Evolutionary conservation across 2,797 vertebrate species (phyloP).

Genomic region (Sebastolobus alascanus): DNA sequence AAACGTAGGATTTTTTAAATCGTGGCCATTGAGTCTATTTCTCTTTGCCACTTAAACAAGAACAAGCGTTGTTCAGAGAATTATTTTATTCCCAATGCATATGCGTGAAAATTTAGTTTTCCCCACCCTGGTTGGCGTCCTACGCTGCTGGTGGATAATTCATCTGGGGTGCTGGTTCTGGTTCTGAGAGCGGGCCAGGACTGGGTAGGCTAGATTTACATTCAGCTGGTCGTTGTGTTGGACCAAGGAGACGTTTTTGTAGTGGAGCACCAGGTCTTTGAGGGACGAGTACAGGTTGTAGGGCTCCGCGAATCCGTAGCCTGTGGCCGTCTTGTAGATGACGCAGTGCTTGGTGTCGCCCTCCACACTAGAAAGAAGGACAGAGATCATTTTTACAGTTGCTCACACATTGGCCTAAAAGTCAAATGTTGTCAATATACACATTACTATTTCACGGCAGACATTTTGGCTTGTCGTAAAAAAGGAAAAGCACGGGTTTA

Average conservation of each 20-base stretch:
- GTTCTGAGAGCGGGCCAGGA: slow-evolving; percentile 83
- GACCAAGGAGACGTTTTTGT: slow-evolving; percentile 94
- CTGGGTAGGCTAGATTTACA: slow-evolving; percentile 92
- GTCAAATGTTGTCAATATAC: not conserved
- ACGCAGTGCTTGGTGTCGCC: slow-evolving; percentile 95
- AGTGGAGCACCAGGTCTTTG: slow-evolving; percentile 95
- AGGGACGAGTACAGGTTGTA: slow-evolving; percentile 95
- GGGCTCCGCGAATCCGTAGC: slow-evolving; percentile 94
- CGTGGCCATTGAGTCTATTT: slow-evolving; percentile 45
- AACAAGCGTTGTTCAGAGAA: slow-evolving; percentile 50
- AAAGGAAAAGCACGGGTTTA: not conserved
- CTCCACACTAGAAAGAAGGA: slow-evolving; percentile 86
- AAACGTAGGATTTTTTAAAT: slow-evolving; percentile 31
- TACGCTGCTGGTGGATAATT: slow-evolving; percentile 56
- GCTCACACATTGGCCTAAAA: too few relatives aligned
- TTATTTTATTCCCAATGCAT: slow-evolving; percentile 22
- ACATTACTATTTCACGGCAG: not conserved
- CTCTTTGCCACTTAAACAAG: slow-evolving; percentile 38
- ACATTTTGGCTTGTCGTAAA: not conserved
- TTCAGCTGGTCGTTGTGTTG: slow-evolving; percentile 96
- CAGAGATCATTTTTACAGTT: slow-evolving; percentile 1
- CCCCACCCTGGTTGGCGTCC: slow-evolving; percentile 50
- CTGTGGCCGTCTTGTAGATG: slow-evolving; percentile 92
- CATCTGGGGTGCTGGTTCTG: slow-evolving; percentile 82
- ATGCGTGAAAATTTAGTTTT: slow-evolving; percentile 33